Percentiles rank a stretch among this genome's conserved stretches.
Conservation (phyloP, 2,888 invertebrate species). For the Pecten maximus region DNA sequence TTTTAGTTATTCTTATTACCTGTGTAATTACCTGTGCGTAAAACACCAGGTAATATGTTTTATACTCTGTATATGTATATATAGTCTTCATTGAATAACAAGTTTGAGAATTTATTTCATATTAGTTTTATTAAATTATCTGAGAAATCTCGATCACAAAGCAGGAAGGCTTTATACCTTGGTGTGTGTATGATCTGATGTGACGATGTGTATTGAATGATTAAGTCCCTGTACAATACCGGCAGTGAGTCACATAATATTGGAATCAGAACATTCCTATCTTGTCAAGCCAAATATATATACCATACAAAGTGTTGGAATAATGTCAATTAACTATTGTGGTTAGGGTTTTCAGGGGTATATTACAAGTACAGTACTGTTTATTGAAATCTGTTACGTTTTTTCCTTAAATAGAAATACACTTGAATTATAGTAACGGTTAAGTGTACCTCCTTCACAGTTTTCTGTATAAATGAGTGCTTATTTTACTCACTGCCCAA, state of each 20-base stretch:
- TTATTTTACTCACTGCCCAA: too few species aligned
- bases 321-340: too few species aligned
- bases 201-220: not conserved
- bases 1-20: not conserved
- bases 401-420: too few species aligned
- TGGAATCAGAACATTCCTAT: constrained; percentile 7
- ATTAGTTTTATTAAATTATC: not conserved
- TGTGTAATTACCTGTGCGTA: not conserved
- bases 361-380: too few species aligned
- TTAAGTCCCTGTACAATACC: not conserved
- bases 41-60: not conserved
- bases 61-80: too few species aligned
- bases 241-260: not conserved
- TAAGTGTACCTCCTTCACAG: too few species aligned
- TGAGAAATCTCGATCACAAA: not conserved
- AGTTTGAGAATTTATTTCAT: not conserved
- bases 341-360: too few species aligned
- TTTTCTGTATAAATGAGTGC: too few species aligned
- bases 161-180: not conserved
- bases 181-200: not conserved
- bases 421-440: too few species aligned
- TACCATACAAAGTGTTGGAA: not conserved
- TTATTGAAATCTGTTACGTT: too few species aligned
- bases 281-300: not conserved
- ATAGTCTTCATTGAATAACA: not conserved